phyloP scores from a whole-genome alignment of 1,140 invertebrate species.

The Diachasma alloeum region DNA sequence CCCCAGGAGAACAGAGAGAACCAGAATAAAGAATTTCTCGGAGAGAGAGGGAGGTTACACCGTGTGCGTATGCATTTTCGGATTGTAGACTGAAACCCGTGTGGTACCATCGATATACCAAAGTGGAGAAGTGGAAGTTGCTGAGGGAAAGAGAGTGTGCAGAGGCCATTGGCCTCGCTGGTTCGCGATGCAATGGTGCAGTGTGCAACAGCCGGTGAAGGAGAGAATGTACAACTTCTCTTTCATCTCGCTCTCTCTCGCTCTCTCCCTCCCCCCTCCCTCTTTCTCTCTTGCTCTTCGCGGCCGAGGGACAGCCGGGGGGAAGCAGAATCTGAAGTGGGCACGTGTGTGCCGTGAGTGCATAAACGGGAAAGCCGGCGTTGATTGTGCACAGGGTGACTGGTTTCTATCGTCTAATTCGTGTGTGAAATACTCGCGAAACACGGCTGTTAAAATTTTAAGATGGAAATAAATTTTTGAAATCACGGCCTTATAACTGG shows the following conservation, averaged over 20 bases:
- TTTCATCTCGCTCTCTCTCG: not conserved
- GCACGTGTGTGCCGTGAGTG: slow-evolving; percentile 14
- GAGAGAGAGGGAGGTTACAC: not conserved
- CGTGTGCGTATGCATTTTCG: not conserved
- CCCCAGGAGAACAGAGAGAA: not conserved
- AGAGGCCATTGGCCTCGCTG: slow-evolving; percentile 46
- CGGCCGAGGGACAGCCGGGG: not conserved
- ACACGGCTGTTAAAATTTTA: not conserved
- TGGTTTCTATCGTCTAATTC: not conserved
- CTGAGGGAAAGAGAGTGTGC: slow-evolving; percentile 19
- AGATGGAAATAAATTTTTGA: not conserved
- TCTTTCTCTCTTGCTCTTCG: not conserved
- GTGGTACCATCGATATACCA: not conserved
- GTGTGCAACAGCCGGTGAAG: slow-evolving; percentile 42
- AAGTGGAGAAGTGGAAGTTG: not conserved
- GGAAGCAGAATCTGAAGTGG: not conserved
- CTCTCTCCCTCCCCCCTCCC: not conserved
- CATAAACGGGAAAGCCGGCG: slow-evolving; percentile 16
- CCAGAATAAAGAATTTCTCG: not conserved
- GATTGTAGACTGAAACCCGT: not conserved
- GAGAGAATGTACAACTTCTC: not conserved
- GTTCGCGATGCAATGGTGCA: slow-evolving; percentile 47
- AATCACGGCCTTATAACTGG: no score
- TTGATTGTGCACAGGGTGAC: not conserved
- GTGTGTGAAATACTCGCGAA: not conserved